A percentile compares a stretch with the other conserved stretches of the same genome.
These are phyloP conservation scores for Prosopocoilus inquinatus DNA, from an alignment of 2,888 invertebrate genomes.

Conservation along the genomic window DNA sequence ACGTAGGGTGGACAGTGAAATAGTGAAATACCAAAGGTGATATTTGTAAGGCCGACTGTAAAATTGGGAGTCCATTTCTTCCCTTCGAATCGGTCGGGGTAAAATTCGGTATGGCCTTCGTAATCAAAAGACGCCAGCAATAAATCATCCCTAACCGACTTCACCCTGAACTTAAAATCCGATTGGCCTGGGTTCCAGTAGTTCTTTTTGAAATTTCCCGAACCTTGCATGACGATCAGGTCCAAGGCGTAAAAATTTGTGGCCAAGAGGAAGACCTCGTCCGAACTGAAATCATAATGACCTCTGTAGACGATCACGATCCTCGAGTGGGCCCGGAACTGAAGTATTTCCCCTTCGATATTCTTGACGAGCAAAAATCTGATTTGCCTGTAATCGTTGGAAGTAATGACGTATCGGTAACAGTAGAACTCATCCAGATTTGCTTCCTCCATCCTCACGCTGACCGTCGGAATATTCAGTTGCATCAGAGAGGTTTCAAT, in stretches of 20 bases:
- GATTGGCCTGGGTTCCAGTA: not conserved
- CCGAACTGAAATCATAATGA: not conserved
- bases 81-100: not conserved
- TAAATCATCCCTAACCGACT: not conserved
- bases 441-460: not conserved
- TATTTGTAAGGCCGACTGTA: not conserved
- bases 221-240: not conserved
- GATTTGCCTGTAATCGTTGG: not conserved
- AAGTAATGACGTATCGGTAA: not conserved
- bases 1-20: constrained; percentile 8
- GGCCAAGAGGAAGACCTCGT: not conserved
- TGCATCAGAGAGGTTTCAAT: not conserved
- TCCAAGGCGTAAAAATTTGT: not conserved
- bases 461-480: not conserved
- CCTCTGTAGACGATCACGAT: not conserved
- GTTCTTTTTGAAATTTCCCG: too few species aligned
- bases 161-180: not conserved
- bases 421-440: not conserved
- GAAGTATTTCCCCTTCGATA: not conserved
- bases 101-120: not conserved
- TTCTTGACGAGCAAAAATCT: not conserved
- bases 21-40: not conserved
- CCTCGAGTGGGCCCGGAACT: not conserved
- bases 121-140: not conserved
- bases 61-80: not conserved